Conservation (phyloP, 2,888 invertebrate species). For the Leptura quadrifasciata region DNA sequence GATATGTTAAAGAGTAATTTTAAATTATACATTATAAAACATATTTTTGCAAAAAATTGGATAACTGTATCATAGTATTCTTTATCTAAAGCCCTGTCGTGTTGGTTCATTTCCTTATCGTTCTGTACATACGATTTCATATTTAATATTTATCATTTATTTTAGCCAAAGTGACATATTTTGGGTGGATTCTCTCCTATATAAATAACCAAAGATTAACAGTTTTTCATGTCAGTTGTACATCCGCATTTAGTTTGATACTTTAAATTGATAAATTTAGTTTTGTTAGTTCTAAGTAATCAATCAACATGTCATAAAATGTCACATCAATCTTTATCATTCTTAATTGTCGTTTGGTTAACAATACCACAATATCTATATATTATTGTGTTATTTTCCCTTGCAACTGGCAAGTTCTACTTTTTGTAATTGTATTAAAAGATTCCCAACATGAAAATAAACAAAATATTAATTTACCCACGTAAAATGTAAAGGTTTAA, state of each 20-base stretch:
- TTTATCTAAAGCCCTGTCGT: too few species aligned
- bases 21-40: too few species aligned
- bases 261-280: slow-evolving; percentile 31
- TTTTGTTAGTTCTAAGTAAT: slow-evolving; percentile 30
- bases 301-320: slow-evolving; percentile 33
- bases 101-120: neutral
- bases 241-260: neutral
- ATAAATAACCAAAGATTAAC: neutral
- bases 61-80: too few species aligned
- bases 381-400: slow-evolving; percentile 15
- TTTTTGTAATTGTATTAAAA: neutral
- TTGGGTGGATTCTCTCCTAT: neutral
- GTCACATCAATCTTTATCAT: slow-evolving; percentile 42
- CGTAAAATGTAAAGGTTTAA: neutral
- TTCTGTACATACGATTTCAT: neutral
- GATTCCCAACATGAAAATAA: neutral
- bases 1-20: too few species aligned
- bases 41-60: too few species aligned
- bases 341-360: slow-evolving; percentile 39
- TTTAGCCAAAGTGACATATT: neutral
- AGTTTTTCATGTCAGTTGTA: neutral
- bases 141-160: neutral
- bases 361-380: slow-evolving; percentile 35
- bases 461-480: neutral
- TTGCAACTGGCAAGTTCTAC: slow-evolving; percentile 19